phyloP scores from a whole-genome alignment of 2,888 invertebrate genomes.

The Lottia gigantea region DNA sequence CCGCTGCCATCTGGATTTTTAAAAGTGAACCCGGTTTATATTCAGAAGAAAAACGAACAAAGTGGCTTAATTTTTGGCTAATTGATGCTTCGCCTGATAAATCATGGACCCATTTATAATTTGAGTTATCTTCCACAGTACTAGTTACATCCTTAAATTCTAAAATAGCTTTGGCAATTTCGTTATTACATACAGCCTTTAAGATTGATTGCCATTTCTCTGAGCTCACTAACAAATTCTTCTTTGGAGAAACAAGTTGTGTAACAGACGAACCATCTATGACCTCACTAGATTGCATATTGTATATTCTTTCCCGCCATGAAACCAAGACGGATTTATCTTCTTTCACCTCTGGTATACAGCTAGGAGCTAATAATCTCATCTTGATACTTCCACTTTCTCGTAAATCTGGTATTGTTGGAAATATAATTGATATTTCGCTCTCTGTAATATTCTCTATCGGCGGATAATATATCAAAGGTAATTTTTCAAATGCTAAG shows the following conservation, averaged over 20 bases:
- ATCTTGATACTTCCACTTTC: slow-evolving; percentile 34
- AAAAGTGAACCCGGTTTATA: background rate
- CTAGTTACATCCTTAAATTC: background rate
- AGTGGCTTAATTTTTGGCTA: no score
- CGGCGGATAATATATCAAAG: slow-evolving; percentile 47
- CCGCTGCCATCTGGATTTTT: slow-evolving; percentile 50
- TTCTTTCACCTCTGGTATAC: slow-evolving; percentile 26
- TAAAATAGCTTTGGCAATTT: background rate
- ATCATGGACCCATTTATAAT: no score
- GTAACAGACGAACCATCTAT: background rate
- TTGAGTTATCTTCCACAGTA: no score
- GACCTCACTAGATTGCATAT: slow-evolving; percentile 16
- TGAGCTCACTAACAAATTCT: background rate
- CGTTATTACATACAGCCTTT: background rate
- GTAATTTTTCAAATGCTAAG: slow-evolving; percentile 39
- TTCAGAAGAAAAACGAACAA: background rate
- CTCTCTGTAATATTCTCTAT: slow-evolving; percentile 45
- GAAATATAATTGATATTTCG: slow-evolving; percentile 18
- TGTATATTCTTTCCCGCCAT: slow-evolving; percentile 58
- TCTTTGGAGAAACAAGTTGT: background rate
- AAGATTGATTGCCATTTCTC: background rate
- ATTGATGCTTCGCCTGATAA: no score
- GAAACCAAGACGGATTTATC: slow-evolving; percentile 35
- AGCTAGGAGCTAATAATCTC: slow-evolving; percentile 37
- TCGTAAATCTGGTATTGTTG: slow-evolving; percentile 28